Conservation (phyloP, 2,888 invertebrate species). For the Xestia ashworthii region DNA sequence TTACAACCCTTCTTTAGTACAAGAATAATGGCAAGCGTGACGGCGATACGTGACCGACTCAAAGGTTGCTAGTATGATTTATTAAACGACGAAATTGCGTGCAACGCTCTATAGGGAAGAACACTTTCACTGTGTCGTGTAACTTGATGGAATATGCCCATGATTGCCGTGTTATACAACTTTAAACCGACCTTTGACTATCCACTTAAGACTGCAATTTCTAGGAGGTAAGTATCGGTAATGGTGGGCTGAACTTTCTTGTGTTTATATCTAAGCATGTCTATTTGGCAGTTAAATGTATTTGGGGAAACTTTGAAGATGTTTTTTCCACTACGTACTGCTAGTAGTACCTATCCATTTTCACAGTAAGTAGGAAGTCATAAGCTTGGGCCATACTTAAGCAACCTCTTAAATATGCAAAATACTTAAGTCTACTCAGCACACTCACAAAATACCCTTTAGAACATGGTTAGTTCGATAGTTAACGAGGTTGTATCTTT, state of each 20-base stretch:
- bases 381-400: not conserved
- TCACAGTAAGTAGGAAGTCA: not conserved
- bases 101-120: conserved; percentile 34
- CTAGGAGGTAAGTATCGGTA: conserved; percentile 28
- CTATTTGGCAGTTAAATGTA: not conserved
- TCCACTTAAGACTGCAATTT: conserved; percentile 10
- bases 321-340: not conserved
- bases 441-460: not conserved
- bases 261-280: not conserved
- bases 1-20: not conserved
- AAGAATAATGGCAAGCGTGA: conserved; percentile 52
- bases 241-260: not conserved
- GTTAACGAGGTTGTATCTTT: not conserved
- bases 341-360: not conserved
- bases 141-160: conserved; percentile 39
- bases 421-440: not conserved
- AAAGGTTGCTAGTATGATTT: conserved; percentile 47
- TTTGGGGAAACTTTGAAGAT: not conserved
- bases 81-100: conserved; percentile 47
- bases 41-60: conserved; percentile 39
- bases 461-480: not conserved
- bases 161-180: conserved; percentile 36
- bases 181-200: conserved; percentile 36
- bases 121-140: conserved; percentile 41
- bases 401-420: not conserved